These are phyloP conservation scores for Lepidostoma basale DNA, from an alignment of 1,140 invertebrate genomes.

Conservation along the genomic window DNA sequence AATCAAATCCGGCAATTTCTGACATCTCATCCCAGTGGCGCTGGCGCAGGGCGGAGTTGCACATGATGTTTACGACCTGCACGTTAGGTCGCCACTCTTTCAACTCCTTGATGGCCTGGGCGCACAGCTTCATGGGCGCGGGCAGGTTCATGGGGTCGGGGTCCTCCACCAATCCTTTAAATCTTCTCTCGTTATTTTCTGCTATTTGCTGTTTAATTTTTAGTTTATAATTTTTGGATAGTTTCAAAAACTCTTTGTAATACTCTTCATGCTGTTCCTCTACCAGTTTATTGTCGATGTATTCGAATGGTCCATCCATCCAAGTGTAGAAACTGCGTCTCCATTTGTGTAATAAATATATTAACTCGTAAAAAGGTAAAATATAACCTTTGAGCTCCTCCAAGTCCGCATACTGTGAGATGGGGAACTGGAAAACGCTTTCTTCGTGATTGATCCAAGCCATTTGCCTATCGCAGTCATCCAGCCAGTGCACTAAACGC, in stretches of 20 bases:
- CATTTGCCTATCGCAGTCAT: conserved; percentile 73
- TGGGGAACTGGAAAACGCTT: conserved; percentile 79
- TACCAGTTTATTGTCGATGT: conserved; percentile 74
- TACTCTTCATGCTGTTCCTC: conserved; percentile 75
- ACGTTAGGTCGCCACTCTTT: conserved; percentile 83
- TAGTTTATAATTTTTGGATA: conserved; percentile 80
- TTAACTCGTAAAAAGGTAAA: conserved; percentile 70
- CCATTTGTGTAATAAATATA: conserved; percentile 71
- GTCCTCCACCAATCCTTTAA: conserved; percentile 76
- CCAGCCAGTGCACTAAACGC: conserved; percentile 75
- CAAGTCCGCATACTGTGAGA: conserved; percentile 74
- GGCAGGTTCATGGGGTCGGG: conserved; percentile 76
- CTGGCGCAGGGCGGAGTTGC: conserved; percentile 84
- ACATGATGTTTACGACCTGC: conserved; percentile 81
- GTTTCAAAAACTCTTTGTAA: conserved; percentile 75
- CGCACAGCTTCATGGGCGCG: conserved; percentile 76
- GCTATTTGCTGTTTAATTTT: conserved; percentile 78
- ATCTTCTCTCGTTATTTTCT: conserved; percentile 68
- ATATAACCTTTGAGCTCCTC: conserved; percentile 74
- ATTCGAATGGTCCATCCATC: conserved; percentile 90
- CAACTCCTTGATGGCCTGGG: conserved; percentile 72
- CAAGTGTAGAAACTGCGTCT: conserved; percentile 81
- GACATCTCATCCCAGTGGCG: conserved; percentile 94
- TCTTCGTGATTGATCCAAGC: conserved; percentile 91
- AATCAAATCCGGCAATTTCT: conserved; percentile 77